Evolutionary conservation across 1,140 invertebrate species (phyloP).

Genomic region (Procambarus clarkii): DNA sequence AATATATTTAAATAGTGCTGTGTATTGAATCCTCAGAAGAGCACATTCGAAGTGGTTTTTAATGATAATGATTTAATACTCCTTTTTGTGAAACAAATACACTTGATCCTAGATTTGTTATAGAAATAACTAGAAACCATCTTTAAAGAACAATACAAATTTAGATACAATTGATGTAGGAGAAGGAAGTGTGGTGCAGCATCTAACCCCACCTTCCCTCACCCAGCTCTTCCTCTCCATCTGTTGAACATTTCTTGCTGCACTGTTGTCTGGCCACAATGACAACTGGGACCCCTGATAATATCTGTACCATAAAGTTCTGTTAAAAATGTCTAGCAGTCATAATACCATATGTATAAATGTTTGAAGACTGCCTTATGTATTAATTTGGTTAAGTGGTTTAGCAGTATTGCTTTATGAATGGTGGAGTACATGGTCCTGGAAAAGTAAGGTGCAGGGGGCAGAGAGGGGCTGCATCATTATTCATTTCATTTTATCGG

Average conservation of each 20-base stretch:
- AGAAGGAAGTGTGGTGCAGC: neutral
- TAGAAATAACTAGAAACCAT: too few species aligned
- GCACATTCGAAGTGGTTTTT: too few species aligned
- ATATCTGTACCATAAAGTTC: too few species aligned
- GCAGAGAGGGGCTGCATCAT: conserved; percentile 23
- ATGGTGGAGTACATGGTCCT: neutral
- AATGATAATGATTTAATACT: too few species aligned
- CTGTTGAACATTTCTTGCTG: neutral
- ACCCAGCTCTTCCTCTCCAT: neutral
- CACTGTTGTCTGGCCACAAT: neutral
- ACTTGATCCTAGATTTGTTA: too few species aligned
- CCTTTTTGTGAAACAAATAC: too few species aligned
- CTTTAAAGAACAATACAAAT: too few species aligned
- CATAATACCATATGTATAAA: neutral
- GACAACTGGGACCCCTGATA: too few species aligned
- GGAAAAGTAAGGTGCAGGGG: neutral
- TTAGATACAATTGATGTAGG: neutral
- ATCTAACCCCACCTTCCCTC: neutral
- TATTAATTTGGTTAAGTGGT: neutral
- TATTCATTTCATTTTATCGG: neutral
- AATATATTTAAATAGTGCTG: too few species aligned
- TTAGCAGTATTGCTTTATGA: neutral
- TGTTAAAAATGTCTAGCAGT: too few species aligned
- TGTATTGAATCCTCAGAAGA: too few species aligned
- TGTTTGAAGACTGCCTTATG: neutral